Conservation (phyloP, 2,888 invertebrate species). For the Listrodromus nycthemerus region DNA sequence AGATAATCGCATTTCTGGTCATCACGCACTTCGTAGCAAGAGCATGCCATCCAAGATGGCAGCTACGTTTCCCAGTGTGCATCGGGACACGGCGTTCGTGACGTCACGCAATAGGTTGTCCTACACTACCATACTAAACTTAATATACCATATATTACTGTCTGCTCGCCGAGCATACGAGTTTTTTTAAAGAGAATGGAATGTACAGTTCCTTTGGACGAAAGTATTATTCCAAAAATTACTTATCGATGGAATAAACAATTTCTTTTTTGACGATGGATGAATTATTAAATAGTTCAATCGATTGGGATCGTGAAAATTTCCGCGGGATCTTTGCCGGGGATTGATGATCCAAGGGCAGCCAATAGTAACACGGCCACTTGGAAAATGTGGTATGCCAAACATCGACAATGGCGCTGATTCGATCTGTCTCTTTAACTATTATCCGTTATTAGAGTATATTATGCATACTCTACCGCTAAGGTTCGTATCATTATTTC, state of each 20-base stretch:
- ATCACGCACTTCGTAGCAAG: conserved; percentile 78
- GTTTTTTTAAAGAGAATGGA: background rate
- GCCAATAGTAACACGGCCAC: background rate
- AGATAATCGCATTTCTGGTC: conserved; percentile 76
- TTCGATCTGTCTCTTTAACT: background rate
- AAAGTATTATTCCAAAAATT: background rate
- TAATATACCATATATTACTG: background rate
- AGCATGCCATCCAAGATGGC: conserved; percentile 83
- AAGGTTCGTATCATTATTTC: background rate
- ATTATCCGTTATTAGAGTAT: background rate
- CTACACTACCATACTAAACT: conserved; percentile 13
- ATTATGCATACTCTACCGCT: background rate
- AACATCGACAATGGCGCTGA: background rate
- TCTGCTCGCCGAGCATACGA: background rate
- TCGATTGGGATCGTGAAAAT: conserved; percentile 18
- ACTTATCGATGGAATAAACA: background rate
- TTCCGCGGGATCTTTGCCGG: conserved; percentile 14
- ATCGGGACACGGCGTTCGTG: conserved; percentile 67
- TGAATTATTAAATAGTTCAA: background rate
- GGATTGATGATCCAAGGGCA: background rate
- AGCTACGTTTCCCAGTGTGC: conserved; percentile 73
- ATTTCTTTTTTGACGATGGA: background rate
- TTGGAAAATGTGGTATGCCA: background rate
- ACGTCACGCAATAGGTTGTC: conserved; percentile 54
- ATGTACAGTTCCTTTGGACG: background rate